Percentiles rank a stretch among this genome's conserved stretches.
Conservation (phyloP, 2,113 vertebrate genomes). For the Fregata magnificens region DNA sequence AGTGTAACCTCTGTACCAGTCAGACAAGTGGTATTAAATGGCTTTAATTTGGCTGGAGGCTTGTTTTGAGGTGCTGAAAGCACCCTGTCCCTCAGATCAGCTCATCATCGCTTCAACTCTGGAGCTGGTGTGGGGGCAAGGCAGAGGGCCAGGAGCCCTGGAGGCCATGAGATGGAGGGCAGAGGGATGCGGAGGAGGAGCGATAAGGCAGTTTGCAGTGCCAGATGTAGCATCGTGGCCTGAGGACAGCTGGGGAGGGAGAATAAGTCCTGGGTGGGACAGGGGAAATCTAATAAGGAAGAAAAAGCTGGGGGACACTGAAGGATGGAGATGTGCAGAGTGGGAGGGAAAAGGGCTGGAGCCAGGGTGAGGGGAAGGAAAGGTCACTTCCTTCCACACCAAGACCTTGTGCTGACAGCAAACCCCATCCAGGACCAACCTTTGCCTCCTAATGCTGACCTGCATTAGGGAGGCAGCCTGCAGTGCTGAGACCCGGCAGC, state of each 20-base stretch:
- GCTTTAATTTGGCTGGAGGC: neutral
- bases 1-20: neutral
- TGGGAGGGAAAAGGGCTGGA: neutral
- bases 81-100: neutral
- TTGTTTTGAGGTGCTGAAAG: neutral
- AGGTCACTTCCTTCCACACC: neutral
- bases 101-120: rapidly evolving
- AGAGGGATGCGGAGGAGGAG: neutral
- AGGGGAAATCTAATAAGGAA: neutral
- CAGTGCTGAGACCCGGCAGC: neutral
- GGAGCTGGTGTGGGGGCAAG: neutral
- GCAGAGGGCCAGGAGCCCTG: neutral
- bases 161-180: neutral
- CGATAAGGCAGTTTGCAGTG: neutral
- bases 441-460: neutral
- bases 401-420: neutral
- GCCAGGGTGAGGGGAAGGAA: neutral
- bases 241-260: neutral
- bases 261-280: neutral
- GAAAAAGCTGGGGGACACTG: neutral
- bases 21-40: neutral
- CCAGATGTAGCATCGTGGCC: neutral
- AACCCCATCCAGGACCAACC: neutral
- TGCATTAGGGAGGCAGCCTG: neutral
- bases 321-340: neutral